A percentile compares a stretch with the other conserved stretches of the same genome.
Evolutionary conservation across 2,797 vertebrate genomes (phyloP).

Genomic region (Lagocephalus sceleratus): DNA sequence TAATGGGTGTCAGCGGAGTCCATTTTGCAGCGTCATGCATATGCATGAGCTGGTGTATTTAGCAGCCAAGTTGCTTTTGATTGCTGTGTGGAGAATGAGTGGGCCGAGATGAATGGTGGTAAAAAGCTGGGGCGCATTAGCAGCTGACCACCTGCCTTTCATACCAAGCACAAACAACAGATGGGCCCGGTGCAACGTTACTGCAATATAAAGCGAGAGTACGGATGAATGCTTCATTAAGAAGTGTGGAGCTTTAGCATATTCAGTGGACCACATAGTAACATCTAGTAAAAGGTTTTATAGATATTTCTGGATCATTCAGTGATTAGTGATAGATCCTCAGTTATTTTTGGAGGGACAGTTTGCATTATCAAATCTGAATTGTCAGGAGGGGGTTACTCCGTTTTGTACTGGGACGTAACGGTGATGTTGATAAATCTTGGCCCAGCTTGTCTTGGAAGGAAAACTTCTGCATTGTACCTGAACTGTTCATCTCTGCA

Average conservation of each 20-base stretch:
- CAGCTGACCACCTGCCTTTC: conserved; percentile 69
- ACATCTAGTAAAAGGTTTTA: neutral
- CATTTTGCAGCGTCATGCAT: conserved; percentile 74
- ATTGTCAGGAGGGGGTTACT: no score
- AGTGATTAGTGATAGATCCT: no score
- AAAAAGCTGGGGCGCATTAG: conserved; percentile 49
- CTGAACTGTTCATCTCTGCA: no score
- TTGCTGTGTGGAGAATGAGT: conserved; percentile 53
- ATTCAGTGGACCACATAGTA: neutral
- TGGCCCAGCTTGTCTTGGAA: no score
- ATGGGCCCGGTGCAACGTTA: conserved; percentile 33
- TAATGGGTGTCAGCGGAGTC: conserved; percentile 69
- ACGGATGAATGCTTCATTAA: conserved; percentile 11
- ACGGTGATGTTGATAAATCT: no score
- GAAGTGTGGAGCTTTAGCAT: neutral
- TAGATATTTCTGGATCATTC: no score
- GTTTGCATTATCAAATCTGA: no score
- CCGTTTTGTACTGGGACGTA: no score
- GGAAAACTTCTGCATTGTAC: no score
- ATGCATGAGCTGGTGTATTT: conserved; percentile 75
- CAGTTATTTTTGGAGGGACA: no score
- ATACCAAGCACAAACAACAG: conserved; percentile 41
- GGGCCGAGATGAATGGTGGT: conserved; percentile 51
- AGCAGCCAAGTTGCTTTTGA: conserved; percentile 69
- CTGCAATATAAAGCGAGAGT: conserved; percentile 27